Evolutionary conservation across 2,888 invertebrate genomes (phyloP).

Genomic region (Hermaeophaga mercurialis): DNA sequence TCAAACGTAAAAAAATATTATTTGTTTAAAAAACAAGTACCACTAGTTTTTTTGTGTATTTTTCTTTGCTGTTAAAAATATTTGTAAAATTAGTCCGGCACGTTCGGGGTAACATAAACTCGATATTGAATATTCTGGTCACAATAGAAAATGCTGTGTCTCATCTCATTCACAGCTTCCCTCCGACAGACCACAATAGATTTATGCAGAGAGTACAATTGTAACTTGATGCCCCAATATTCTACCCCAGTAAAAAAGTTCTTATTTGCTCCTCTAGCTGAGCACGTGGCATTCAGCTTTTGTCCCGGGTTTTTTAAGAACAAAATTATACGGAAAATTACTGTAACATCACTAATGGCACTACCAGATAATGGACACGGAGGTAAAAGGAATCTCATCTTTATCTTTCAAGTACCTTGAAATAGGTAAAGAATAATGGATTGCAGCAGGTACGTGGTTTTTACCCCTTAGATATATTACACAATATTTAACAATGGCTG

Average conservation of each 20-base stretch:
- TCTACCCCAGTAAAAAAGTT: slow-evolving; percentile 42
- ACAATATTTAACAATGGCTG: too few relatives aligned
- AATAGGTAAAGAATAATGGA: slow-evolving; percentile 13
- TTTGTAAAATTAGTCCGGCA: slow-evolving; percentile 9
- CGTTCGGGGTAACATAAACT: slow-evolving; percentile 25
- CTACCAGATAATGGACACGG: slow-evolving; percentile 26
- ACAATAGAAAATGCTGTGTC: slow-evolving; percentile 38
- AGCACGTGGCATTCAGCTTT: slow-evolving; percentile 35
- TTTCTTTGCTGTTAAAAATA: too few relatives aligned
- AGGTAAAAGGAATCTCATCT: slow-evolving; percentile 7
- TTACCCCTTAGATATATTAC: too few relatives aligned
- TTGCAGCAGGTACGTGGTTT: background rate
- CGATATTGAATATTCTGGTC: slow-evolving; percentile 35
- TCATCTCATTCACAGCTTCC: slow-evolving; percentile 45
- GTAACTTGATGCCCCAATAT: slow-evolving; percentile 46
- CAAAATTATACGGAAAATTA: slow-evolving; percentile 28
- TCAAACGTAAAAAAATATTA: background rate
- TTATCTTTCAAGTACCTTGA: slow-evolving; percentile 12
- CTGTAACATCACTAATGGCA: slow-evolving; percentile 29
- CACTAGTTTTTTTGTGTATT: too few relatives aligned
- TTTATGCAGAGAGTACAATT: slow-evolving; percentile 42
- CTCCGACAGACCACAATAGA: slow-evolving; percentile 41
- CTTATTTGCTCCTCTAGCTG: slow-evolving; percentile 37
- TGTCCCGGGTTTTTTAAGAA: slow-evolving; percentile 25
- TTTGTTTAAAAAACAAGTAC: slow-evolving; percentile 6